Conservation (phyloP, 2,888 invertebrate species). For the Trypoxylon attenuatum region DNA sequence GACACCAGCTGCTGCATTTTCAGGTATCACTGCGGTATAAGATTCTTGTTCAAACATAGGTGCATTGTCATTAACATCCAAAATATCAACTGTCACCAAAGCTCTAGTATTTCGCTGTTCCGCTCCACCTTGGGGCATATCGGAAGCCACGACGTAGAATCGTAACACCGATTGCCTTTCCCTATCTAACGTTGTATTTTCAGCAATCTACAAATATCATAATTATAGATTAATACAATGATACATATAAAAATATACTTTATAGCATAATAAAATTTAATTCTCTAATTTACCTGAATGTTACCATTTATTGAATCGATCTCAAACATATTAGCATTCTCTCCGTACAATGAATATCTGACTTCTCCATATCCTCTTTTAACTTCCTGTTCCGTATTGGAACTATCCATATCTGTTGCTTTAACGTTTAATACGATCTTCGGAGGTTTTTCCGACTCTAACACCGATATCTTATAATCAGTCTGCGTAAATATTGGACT, state of each 20-base stretch:
- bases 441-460: conserved; percentile 82
- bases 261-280: too few species aligned
- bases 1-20: conserved; percentile 82
- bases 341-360: conserved; percentile 83
- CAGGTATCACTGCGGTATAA: conserved; percentile 85
- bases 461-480: conserved; percentile 82
- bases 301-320: conserved; percentile 83
- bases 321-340: conserved; percentile 83
- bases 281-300: conserved; percentile 76
- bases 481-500: conserved; percentile 82
- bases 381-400: conserved; percentile 76
- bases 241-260: too few species aligned
- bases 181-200: conserved; percentile 82
- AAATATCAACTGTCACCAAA: conserved; percentile 81
- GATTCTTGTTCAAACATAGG: conserved; percentile 81
- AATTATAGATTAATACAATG: neutral
- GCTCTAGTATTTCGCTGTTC: conserved; percentile 81
- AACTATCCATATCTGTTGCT: conserved; percentile 83
- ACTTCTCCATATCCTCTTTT: conserved; percentile 82
- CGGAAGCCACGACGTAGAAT: conserved; percentile 84
- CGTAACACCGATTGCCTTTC: conserved; percentile 83
- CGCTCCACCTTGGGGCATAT: conserved; percentile 83
- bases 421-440: conserved; percentile 81
- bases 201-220: conserved; percentile 75
- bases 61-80: conserved; percentile 88